Evolutionary conservation across 2,888 invertebrate species (phyloP).

Genomic region (Heliconius cydno): DNA sequence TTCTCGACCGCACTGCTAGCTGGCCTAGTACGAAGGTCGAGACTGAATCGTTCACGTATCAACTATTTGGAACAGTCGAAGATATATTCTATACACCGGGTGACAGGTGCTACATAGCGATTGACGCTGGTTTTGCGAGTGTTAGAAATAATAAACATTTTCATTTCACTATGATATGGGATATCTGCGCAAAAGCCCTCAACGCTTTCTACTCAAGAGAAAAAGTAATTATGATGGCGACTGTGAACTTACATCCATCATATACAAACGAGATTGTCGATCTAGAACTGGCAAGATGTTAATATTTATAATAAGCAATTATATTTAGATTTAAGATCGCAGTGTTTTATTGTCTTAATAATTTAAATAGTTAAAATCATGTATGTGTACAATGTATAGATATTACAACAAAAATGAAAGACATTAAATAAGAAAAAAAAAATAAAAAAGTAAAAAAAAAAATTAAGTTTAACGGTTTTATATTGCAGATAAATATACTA

Average conservation of each 20-base stretch:
- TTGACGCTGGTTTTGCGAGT: not conserved
- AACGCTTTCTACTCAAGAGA: constrained; percentile 5
- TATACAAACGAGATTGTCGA: constrained; percentile 15
- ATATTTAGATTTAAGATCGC: too few species aligned
- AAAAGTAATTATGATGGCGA: not conserved
- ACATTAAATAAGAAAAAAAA: too few species aligned
- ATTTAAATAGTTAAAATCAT: too few species aligned
- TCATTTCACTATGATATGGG: not conserved
- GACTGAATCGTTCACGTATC: not conserved
- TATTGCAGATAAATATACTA: too few species aligned
- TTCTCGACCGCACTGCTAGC: not conserved
- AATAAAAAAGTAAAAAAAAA: too few species aligned
- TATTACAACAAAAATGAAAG: too few species aligned
- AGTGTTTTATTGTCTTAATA: too few species aligned
- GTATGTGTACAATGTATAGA: too few species aligned
- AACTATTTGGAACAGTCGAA: not conserved
- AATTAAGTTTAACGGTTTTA: too few species aligned
- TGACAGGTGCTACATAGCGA: constrained; percentile 9
- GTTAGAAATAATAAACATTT: constrained; percentile 2
- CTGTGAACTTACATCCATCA: not conserved
- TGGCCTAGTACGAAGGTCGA: constrained; percentile 1
- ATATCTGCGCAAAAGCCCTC: not conserved
- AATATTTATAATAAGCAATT: not conserved
- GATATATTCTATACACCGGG: not conserved
- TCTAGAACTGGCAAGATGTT: not conserved